Base-by-base conservation (phyloP, 1,140 invertebrate genomes). In the Drosophila asahinai region DNA sequence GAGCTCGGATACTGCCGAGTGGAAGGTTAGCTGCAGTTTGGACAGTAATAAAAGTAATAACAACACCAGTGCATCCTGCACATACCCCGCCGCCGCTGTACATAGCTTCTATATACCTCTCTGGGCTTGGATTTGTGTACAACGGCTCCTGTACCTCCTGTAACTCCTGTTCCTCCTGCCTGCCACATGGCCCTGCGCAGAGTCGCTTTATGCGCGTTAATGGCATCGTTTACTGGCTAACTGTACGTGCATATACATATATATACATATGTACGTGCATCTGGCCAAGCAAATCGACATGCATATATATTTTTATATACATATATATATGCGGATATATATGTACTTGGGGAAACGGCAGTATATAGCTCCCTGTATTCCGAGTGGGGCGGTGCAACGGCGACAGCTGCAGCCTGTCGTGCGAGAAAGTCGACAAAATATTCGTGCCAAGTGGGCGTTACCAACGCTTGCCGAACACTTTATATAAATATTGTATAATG, bases 211-310 rank as follows among this genome's bases (percentile, higher is more conserved):
- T 90, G 86, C 86, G 86, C 86, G 86, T 90, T 90, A 90, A 90
- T 90, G 81, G 86, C 86, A 90, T 86, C 86, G 86, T 90, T 90
- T 90, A 90, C 86, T 90, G 86, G 86, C 86, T 90, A 90, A 90
- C 86, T 90, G 86, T 80, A 86, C 70, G 71, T 72, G 55, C 70
- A 72, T 51, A 72, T 71, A 40, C 14, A 33, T 25, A 19, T 25
- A 19, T 25, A 19, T 25, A 22, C 19, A 25, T 49, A 43, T 8
- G 5, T 36, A 22, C 15, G n/a, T 57, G 33, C 19, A 63, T 42
- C 54, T 43, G 62, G 42, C 52, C 52, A 55, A 55, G 52, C 52
- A 55, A 33, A 38, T 38, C 52, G 19, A 82, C 70, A 73, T 73
- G 55, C 68, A 72, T 59, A 71, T 38, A 38, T 38, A 38, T 38